phyloP scores from a whole-genome alignment of 2,797 vertebrate genomes.

The Gallinago nigripennis region DNA sequence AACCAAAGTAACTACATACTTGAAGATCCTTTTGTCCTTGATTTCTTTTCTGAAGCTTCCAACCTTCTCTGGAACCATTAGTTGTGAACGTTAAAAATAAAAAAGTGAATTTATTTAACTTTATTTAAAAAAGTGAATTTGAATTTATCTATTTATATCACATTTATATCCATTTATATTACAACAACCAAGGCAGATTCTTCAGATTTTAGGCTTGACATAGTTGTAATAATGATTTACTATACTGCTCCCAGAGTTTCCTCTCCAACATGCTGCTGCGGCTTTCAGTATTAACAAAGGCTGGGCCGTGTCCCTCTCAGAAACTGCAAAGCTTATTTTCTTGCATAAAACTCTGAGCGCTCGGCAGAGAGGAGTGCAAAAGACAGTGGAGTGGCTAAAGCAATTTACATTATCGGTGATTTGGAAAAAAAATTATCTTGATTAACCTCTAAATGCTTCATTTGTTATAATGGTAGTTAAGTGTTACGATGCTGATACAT shows the following conservation, averaged over 20 bases:
- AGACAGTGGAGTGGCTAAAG: not conserved
- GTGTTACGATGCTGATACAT: fast-evolving
- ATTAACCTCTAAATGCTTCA: not conserved
- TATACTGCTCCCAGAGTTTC: not conserved
- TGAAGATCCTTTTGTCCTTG: not conserved
- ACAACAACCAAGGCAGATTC: not conserved
- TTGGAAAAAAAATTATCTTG: not conserved
- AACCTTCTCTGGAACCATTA: not conserved
- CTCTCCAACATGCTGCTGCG: not conserved
- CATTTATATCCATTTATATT: not conserved
- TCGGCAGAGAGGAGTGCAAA: not conserved
- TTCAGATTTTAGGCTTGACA: not conserved
- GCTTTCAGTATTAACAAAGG: not conserved
- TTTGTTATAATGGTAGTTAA: not conserved
- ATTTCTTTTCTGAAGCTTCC: not conserved
- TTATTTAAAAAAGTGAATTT: not conserved
- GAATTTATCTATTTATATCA: not conserved
- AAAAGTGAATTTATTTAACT: not conserved
- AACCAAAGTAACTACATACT: not conserved
- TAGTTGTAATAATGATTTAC: not conserved
- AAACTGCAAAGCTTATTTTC: not conserved
- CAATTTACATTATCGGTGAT: not conserved
- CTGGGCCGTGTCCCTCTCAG: not conserved
- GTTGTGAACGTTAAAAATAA: not conserved
- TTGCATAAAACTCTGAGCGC: not conserved